Evolutionary conservation across 2,113 vertebrate genomes (phyloP).

Genomic region (Poeciliopsis prolifica): DNA sequence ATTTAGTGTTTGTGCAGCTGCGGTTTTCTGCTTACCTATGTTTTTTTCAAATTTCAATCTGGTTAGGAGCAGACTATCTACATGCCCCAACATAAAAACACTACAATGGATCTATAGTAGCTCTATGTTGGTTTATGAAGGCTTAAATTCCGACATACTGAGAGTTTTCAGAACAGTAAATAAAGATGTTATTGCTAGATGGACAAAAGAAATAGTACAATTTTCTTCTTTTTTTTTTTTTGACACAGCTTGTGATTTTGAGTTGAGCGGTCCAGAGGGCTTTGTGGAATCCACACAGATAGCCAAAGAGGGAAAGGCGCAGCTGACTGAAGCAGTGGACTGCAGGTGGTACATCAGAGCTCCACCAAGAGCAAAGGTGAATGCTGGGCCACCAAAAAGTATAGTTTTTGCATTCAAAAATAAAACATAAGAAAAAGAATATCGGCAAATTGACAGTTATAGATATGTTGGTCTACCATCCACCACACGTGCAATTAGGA

Average conservation of each 20-base stretch:
- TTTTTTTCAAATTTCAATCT: too few species aligned
- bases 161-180: too few species aligned
- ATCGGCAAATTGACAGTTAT: too few species aligned
- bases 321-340: slow-evolving; percentile 91
- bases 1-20: too few species aligned
- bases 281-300: slow-evolving; percentile 92
- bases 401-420: background rate
- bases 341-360: slow-evolving; percentile 97
- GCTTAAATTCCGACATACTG: background rate
- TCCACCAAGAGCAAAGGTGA: slow-evolving; percentile 89
- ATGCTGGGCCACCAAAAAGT: background rate
- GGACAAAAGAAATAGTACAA: background rate
- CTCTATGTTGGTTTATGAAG: background rate
- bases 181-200: background rate
- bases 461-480: too few species aligned
- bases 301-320: slow-evolving; percentile 85
- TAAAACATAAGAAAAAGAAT: too few species aligned
- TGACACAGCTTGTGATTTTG: slow-evolving; percentile 93
- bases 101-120: background rate
- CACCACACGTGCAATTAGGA: background rate
- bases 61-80: too few species aligned
- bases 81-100: too few species aligned
- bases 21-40: too few species aligned
- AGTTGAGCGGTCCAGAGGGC: slow-evolving; percentile 93
- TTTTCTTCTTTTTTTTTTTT: background rate